Conservation (phyloP, 2,797 vertebrate genomes). For the Centroberyx gerrardi region DNA sequence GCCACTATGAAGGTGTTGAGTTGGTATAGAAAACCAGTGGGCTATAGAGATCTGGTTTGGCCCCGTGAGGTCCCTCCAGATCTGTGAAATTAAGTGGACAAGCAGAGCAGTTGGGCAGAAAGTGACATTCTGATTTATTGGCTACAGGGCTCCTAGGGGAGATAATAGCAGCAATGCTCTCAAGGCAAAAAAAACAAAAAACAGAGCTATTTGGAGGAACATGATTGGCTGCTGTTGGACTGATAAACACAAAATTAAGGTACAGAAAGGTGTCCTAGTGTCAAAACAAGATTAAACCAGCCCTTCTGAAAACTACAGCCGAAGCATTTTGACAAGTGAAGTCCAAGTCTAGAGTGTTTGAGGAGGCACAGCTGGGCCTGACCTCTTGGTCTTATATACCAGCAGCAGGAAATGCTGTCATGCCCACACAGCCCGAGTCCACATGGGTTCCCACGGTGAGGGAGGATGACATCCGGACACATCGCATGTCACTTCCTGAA, state of each 20-base stretch:
- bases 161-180: constrained; percentile 23
- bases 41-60: constrained; percentile 13
- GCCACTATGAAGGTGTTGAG: constrained; percentile 21
- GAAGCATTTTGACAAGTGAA: constrained; percentile 3
- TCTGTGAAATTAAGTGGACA: constrained; percentile 44
- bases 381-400: constrained; percentile 23
- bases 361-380: constrained; percentile 11
- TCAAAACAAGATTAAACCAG: constrained; percentile 8
- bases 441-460: constrained; percentile 34
- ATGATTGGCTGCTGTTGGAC: too few relatives aligned
- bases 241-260: too few relatives aligned
- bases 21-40: constrained; percentile 11
- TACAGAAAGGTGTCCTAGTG: not conserved
- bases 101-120: constrained; percentile 34
- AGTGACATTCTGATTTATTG: constrained; percentile 46
- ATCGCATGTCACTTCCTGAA: constrained; percentile 55
- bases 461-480: constrained; percentile 46
- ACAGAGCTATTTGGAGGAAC: not conserved
- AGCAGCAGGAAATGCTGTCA: constrained; percentile 54
- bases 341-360: not conserved
- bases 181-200: constrained; percentile 2
- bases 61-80: not conserved
- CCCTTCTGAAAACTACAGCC: not conserved
- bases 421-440: constrained; percentile 3
- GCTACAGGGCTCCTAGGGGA: constrained; percentile 28